Conservation (phyloP, 2,113 vertebrate species). For the Silurus meridionalis region DNA sequence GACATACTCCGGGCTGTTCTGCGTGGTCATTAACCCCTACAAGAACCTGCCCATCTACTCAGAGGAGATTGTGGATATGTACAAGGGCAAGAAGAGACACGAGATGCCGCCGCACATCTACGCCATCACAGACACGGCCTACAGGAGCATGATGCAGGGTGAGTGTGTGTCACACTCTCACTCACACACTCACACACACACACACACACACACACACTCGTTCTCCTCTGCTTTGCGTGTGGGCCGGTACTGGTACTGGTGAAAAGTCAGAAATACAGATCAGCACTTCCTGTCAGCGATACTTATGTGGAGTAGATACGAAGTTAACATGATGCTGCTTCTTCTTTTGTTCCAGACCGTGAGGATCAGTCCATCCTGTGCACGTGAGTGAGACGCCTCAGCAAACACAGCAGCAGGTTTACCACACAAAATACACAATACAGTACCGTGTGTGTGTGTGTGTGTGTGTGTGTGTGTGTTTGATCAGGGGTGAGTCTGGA, state of each 20-base stretch:
- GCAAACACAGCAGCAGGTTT: neutral
- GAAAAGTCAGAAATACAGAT: conserved; percentile 62
- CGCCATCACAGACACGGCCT: conserved; percentile 95
- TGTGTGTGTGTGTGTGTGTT: neutral
- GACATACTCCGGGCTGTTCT: conserved; percentile 98
- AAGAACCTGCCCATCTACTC: conserved; percentile 99
- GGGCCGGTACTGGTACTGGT: neutral
- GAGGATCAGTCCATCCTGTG: conserved; percentile 98
- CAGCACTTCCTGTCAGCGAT: conserved; percentile 59
- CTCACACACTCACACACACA: neutral
- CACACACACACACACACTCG: neutral
- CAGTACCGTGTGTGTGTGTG: neutral
- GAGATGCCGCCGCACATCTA: conserved; percentile 99
- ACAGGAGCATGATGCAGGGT: conserved; percentile 99
- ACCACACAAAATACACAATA: too few relatives aligned
- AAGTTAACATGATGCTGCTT: neutral
- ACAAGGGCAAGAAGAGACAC: conserved; percentile 98
- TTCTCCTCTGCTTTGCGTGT: neutral
- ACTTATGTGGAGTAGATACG: conserved; percentile 47
- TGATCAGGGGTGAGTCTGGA: conserved; percentile 90
- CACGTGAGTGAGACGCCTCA: conserved; percentile 84
- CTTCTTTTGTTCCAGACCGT: conserved; percentile 77
- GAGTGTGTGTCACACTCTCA: conserved; percentile 51
- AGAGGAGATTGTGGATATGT: conserved; percentile 98
- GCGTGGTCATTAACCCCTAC: conserved; percentile 98